Base-by-base conservation (phyloP, 2,888 invertebrate genomes). In the Spodoptera exigua region DNA sequence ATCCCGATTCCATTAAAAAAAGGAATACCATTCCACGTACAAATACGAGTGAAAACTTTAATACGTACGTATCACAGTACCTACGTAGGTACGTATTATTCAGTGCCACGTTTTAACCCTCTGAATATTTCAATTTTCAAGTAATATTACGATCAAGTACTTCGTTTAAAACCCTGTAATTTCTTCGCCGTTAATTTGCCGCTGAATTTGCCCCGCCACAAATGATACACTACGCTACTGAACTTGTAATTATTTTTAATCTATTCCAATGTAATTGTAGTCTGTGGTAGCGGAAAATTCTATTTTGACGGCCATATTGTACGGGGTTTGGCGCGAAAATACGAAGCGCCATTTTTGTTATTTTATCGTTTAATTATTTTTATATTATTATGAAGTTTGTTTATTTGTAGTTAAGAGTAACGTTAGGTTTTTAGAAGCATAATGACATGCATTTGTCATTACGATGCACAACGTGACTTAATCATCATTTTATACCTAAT, bases 211-310 rank as follows among this genome's bases (percentile, higher is more conserved):
- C 58, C 58, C 49, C 40, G 40, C 49, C 44, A 43, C 49, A 61
- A 62, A 75, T 78, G 43, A 78, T 58, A 77, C 46, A 55, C 10
- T 40, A 41, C 55, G 41, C 13, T 53, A 47, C 16, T 57, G 51
- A 71, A 77, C 75, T 65, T 16, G 59, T 71, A 47, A 77, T 76
- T 76, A 77, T 75, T 63, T 65, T 61, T 68, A 78, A 77, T 65
- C 64, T 71, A 71, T 78, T 72, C 55, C 41, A 56, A 61, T 63
- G 59, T 78, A 76, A 76, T 64, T 61, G 62, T 49, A 55, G 53
- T 53, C 69, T 72, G 14, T 56, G 64, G 69, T 52, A 55, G 65
- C 45, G 57, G 69, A 63, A 71, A 69, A 71, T 58, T 54, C 45
- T 49, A 60, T 67, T 74, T 61, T 35, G 53, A 44, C 59, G 45